A percentile compares a stretch with the other conserved stretches of the same genome.
Evolutionary conservation across 2,113 vertebrate genomes (phyloP).

Genomic region (Aptenodytes patagonicus): DNA sequence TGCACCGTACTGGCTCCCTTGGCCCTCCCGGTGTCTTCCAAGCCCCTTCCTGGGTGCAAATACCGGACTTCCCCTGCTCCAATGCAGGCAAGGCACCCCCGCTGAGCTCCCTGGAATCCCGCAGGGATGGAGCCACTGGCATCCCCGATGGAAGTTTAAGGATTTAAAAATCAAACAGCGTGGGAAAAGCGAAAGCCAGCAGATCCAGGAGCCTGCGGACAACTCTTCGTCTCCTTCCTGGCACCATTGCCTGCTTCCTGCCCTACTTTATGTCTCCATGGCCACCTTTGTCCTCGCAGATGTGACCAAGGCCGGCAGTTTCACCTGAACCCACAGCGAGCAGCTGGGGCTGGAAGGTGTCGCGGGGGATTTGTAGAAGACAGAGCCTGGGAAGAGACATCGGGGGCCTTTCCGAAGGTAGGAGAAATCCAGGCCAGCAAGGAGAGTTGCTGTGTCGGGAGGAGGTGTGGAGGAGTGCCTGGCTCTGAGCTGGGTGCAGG

Average conservation of each 20-base stretch:
- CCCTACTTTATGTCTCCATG: fast-evolving
- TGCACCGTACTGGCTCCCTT: fast-evolving
- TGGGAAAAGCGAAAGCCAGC: background rate
- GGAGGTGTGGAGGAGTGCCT: background rate
- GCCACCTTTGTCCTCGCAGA: background rate
- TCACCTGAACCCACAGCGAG: fast-evolving
- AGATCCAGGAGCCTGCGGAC: fast-evolving
- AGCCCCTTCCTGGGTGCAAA: background rate
- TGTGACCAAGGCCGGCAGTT: fast-evolving
- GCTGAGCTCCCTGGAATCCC: background rate
- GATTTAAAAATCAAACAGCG: background rate
- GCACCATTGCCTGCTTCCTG: background rate
- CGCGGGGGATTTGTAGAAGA: background rate
- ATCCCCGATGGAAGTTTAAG: background rate
- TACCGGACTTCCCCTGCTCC: fast-evolving
- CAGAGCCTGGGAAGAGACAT: fast-evolving
- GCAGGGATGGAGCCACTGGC: background rate
- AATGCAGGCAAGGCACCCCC: background rate
- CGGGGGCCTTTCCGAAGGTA: background rate
- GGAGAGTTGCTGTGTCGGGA: fast-evolving
- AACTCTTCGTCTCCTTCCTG: background rate
- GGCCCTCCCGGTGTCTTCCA: fast-evolving
- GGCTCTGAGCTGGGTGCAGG: background rate
- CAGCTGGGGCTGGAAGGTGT: fast-evolving
- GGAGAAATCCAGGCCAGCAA: background rate